Percentiles rank a stretch among this genome's conserved stretches.
These are phyloP conservation scores for Ctenodactylus gundi DNA, from an alignment of 2,113 vertebrate genomes.

Conservation along the genomic window DNA sequence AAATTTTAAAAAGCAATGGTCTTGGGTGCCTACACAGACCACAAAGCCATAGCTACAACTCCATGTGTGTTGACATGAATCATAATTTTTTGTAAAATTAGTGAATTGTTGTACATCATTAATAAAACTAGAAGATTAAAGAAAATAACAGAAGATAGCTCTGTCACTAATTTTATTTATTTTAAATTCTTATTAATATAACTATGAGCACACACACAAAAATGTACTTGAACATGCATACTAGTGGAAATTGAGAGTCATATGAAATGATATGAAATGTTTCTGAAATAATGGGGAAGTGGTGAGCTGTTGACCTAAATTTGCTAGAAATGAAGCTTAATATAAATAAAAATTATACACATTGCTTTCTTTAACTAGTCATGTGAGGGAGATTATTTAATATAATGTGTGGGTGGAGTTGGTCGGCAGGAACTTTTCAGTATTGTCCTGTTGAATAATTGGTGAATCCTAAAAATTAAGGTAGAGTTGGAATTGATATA, in stretches of 20 bases:
- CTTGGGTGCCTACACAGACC: too few species aligned
- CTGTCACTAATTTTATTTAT: background rate
- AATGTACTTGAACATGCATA: background rate
- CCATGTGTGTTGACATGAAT: accelerated
- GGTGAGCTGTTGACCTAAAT: background rate
- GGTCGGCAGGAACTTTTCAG: background rate
- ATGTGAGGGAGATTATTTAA: background rate
- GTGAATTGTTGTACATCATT: too few species aligned
- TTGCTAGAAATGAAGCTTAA: background rate
- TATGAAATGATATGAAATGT: background rate
- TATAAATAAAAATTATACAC: background rate
- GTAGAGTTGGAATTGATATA: background rate
- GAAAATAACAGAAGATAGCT: background rate
- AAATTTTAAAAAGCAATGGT: background rate
- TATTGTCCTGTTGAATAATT: background rate
- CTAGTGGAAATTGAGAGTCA: background rate
- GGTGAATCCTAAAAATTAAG: background rate
- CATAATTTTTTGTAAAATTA: background rate
- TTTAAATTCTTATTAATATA: background rate
- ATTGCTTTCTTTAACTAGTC: background rate
- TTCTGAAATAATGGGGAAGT: background rate
- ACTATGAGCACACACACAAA: background rate
- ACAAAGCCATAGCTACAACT: too few species aligned
- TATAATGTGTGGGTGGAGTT: background rate
- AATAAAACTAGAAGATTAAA: background rate